Conservation (phyloP, 2,797 vertebrate species). For the Acipenser oxyrinchus region DNA sequence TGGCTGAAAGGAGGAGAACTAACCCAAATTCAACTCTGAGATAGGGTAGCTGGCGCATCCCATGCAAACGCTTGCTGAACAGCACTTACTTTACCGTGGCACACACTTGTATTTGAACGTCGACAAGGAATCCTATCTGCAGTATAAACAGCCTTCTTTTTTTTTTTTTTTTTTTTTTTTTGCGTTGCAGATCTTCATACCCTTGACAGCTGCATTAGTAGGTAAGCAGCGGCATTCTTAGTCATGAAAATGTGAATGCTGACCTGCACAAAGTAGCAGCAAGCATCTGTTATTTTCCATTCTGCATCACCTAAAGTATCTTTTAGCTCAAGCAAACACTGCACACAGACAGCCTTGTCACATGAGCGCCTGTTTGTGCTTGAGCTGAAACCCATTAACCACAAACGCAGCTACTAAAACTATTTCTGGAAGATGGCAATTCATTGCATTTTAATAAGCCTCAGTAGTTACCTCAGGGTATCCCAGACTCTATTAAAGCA, state of each 20-base stretch:
- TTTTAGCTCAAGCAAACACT: constrained; percentile 1
- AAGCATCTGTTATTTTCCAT: neutral
- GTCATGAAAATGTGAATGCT: constrained; percentile 12
- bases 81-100: constrained; percentile 20
- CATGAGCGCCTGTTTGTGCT: constrained; percentile 39
- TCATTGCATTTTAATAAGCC: constrained; percentile 5
- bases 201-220: neutral
- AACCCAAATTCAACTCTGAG: constrained; percentile 58
- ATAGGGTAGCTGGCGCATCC: constrained; percentile 47
- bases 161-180: neutral
- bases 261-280: neutral
- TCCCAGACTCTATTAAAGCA: neutral
- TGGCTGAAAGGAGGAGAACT: constrained; percentile 53
- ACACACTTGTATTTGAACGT: neutral
- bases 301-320: neutral
- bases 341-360: neutral
- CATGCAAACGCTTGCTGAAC: constrained; percentile 48
- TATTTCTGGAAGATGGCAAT: constrained; percentile 22
- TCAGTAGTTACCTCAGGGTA: neutral
- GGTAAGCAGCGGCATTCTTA: constrained; percentile 14
- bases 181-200: neutral
- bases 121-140: neutral
- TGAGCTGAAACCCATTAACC: constrained; percentile 60
- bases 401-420: constrained; percentile 34
- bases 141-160: neutral